These are phyloP conservation scores for Pseudoips prasinana DNA, from an alignment of 2,888 invertebrate species.

Conservation along the genomic window DNA sequence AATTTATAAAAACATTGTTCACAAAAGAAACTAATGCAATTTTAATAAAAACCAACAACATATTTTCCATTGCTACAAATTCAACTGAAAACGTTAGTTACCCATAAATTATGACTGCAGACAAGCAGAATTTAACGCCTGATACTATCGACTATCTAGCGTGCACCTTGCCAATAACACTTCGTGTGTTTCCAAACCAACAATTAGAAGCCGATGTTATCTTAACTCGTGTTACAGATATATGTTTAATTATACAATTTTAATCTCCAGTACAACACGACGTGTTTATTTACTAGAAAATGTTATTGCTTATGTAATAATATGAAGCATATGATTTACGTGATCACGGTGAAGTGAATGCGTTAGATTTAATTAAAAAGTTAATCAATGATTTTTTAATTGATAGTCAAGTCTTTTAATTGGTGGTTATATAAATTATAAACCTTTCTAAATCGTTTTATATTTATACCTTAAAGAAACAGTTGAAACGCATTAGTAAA, in stretches of 20 bases:
- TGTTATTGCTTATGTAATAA: slow-evolving; percentile 18
- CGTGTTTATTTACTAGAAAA: slow-evolving; percentile 24
- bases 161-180: neutral
- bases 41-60: too few species aligned
- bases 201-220: slow-evolving; percentile 42
- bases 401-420: slow-evolving; percentile 11
- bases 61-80: too few species aligned
- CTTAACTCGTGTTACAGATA: slow-evolving; percentile 34
- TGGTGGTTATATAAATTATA: too few species aligned
- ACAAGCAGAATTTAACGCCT: too few species aligned
- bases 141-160: too few species aligned
- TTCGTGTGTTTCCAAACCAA: slow-evolving; percentile 23
- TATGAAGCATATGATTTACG: slow-evolving; percentile 6
- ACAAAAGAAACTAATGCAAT: too few species aligned
- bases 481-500: too few species aligned
- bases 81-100: too few species aligned
- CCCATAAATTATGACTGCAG: too few species aligned
- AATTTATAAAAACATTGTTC: too few species aligned
- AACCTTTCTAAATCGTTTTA: too few species aligned
- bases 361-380: slow-evolving; percentile 16
- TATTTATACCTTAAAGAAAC: too few species aligned
- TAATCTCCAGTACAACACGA: slow-evolving; percentile 18
- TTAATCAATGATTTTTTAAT: slow-evolving; percentile 5
- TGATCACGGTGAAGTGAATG: slow-evolving; percentile 6
- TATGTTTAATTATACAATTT: slow-evolving; percentile 36